Conservation (phyloP, 2,888 invertebrate genomes). For the Chorisops tibialis region DNA sequence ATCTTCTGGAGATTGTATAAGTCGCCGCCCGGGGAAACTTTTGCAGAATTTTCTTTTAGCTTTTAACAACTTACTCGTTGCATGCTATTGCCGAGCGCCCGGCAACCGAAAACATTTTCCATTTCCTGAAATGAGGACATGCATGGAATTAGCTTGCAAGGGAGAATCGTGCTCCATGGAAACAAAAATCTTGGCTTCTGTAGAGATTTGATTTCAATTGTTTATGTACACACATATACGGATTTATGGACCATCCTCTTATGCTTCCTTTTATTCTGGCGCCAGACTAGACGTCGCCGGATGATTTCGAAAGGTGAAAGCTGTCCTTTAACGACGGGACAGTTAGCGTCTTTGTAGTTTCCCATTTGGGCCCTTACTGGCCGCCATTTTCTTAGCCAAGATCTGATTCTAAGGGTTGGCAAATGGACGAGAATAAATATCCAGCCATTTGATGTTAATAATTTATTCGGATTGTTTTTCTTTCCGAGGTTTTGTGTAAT, state of each 20-base stretch:
- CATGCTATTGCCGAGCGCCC: too few species aligned
- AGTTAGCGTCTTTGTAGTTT: conserved; percentile 2
- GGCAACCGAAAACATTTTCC: too few species aligned
- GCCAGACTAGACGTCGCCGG: conserved; percentile 32
- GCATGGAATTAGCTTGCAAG: too few species aligned
- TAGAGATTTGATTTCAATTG: conserved; percentile 18
- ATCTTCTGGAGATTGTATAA: too few species aligned
- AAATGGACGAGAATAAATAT: conserved; percentile 24
- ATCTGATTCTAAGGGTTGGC: conserved; percentile 16
- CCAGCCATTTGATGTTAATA: conserved; percentile 23
- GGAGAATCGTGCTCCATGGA: too few species aligned
- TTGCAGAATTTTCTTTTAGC: too few species aligned
- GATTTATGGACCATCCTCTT: conserved; percentile 6
- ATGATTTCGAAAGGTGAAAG: conserved; percentile 6
- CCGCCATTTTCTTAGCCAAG: too few species aligned
- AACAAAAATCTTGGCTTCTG: conserved; percentile 7
- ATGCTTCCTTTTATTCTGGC: too few species aligned
- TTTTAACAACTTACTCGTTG: too few species aligned
- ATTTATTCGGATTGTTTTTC: conserved; percentile 21
- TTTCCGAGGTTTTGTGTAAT: conserved; percentile 4
- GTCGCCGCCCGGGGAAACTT: too few species aligned
- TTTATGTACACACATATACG: conserved; percentile 15
- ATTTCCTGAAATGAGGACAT: too few species aligned
- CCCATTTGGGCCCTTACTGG: neutral
- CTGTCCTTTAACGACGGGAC: conserved; percentile 19